A percentile compares a stretch with the other conserved stretches of the same genome.
These are phyloP conservation scores for Euschistus heros DNA, from an alignment of 1,140 invertebrate genomes.

Conservation along the genomic window DNA sequence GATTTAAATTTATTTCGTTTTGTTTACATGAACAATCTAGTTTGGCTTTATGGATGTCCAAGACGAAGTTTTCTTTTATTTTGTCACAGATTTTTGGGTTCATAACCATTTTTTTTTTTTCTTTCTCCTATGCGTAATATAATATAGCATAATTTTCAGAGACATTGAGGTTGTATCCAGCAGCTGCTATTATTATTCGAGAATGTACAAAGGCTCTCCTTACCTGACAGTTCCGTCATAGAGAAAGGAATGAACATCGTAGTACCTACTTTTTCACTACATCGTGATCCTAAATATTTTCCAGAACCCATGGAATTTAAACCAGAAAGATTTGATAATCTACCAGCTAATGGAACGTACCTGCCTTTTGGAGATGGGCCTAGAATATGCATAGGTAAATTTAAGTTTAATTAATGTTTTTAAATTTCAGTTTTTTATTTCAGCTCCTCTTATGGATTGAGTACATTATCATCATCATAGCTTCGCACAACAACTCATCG, in stretches of 20 bases:
- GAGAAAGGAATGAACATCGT: conserved; percentile 31
- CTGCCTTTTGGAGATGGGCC: conserved; percentile 75
- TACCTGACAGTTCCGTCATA: conserved; percentile 2
- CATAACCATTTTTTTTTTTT: too few species aligned
- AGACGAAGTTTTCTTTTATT: too few species aligned
- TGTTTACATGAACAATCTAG: too few species aligned
- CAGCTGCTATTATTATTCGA: conserved; percentile 37
- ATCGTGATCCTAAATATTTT: conserved; percentile 32
- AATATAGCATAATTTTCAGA: conserved; percentile 35
- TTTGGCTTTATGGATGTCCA: too few species aligned
- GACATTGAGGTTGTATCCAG: conserved; percentile 43
- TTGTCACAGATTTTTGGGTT: too few species aligned
- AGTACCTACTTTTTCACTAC: conserved; percentile 34
- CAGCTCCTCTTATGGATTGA: too few species aligned
- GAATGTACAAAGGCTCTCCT: conserved; percentile 36
- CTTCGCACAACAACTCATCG: too few species aligned
- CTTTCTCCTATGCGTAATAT: too few species aligned
- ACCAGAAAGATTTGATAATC: conserved; percentile 36
- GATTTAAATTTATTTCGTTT: too few species aligned
- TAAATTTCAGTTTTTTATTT: too few species aligned
- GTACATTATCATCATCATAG: too few species aligned
- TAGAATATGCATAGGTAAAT: conserved; percentile 55
- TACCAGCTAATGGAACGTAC: conserved; percentile 37
- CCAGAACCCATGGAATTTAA: conserved; percentile 33
- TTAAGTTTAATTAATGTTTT: too few species aligned